Conservation (phyloP, 2,888 invertebrate species). For the Drosophila conformis region DNA sequence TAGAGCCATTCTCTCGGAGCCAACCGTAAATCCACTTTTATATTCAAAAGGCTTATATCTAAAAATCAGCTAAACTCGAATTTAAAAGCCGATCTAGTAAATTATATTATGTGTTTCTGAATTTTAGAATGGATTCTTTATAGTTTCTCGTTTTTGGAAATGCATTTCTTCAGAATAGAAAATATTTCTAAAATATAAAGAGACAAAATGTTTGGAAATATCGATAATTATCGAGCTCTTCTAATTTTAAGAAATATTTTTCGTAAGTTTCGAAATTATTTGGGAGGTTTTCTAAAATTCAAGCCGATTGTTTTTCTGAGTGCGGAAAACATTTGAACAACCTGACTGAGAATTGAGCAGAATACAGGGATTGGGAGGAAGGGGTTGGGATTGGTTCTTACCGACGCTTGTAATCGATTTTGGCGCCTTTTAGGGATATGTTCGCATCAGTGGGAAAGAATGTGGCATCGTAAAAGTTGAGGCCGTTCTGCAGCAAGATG, state of each 20-base stretch:
- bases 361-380: background rate
- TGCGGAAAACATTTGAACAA: background rate
- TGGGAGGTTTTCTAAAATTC: background rate
- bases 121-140: background rate
- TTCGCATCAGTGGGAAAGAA: slow-evolving; percentile 94
- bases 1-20: background rate
- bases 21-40: background rate
- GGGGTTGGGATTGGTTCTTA: slow-evolving; percentile 45
- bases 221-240: background rate
- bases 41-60: background rate
- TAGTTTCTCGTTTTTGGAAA: background rate
- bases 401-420: slow-evolving; percentile 86
- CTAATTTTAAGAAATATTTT: background rate
- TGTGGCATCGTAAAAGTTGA: slow-evolving; percentile 95
- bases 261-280: background rate
- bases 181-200: background rate
- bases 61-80: background rate
- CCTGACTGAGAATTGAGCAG: background rate
- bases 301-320: background rate
- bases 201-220: background rate
- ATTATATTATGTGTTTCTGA: background rate
- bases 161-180: background rate
- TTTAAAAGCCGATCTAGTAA: no score
- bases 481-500: slow-evolving; percentile 91
- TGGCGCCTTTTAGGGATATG: slow-evolving; percentile 88